A percentile compares a stretch with the other conserved stretches of the same genome.
phyloP scores from a whole-genome alignment of 2,888 invertebrate species.

The Oscheius sp. region DNA sequence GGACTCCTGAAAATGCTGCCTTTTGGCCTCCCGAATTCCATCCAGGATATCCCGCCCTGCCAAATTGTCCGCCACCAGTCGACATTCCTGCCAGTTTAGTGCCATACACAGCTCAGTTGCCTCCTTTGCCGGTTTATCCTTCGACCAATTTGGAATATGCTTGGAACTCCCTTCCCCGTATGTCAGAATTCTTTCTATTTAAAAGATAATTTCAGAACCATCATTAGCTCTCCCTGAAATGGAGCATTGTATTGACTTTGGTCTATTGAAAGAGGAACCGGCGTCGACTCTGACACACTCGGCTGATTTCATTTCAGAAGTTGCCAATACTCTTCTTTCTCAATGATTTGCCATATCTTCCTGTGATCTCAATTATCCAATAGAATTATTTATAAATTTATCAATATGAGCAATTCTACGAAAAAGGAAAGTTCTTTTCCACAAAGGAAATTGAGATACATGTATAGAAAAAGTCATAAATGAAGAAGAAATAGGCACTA shows the following conservation, averaged over 20 bases:
- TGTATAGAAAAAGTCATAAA: no score
- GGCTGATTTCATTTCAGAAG: constrained; percentile 29
- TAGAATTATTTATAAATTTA: not conserved
- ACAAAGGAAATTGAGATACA: no score
- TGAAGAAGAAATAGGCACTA: no score
- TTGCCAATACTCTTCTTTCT: constrained; percentile 22
- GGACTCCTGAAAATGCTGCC: constrained; percentile 13
- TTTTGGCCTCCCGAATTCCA: constrained; percentile 18
- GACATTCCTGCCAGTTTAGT: not conserved
- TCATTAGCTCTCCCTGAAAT: constrained; percentile 16
- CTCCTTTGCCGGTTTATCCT: constrained; percentile 23
- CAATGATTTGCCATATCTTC: constrained; percentile 26
- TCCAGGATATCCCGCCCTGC: constrained; percentile 4
- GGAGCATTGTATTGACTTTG: constrained; percentile 22
- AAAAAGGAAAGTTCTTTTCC: no score
- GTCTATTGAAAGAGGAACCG: constrained; percentile 1
- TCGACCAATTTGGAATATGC: constrained; percentile 24
- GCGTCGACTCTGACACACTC: constrained; percentile 26
- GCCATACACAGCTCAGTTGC: constrained; percentile 20
- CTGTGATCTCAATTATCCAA: constrained; percentile 20
- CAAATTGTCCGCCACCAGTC: constrained; percentile 17
- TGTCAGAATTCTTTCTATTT: not conserved
- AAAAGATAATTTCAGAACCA: not conserved
- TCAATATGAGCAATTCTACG: no score
- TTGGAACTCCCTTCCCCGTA: constrained; percentile 21